A percentile compares a stretch with the other conserved stretches of the same genome.
Conservation (phyloP, 2,113 vertebrate genomes). For the Erythrocebus patas region DNA sequence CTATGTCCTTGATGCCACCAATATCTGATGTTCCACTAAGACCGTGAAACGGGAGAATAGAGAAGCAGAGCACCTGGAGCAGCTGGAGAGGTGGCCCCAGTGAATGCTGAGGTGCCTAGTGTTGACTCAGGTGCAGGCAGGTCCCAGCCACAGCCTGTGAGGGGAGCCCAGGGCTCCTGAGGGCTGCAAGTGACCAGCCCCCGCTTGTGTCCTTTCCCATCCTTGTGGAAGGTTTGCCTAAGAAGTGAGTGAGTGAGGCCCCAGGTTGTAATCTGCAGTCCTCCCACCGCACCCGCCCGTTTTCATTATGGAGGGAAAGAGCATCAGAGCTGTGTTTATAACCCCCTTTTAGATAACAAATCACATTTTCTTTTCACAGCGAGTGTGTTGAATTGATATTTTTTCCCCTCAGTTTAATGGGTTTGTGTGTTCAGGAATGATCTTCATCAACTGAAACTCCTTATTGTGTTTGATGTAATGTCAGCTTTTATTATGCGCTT, state of each 20-base stretch:
- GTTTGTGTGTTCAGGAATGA: slow-evolving; percentile 94
- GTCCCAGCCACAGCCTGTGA: not conserved
- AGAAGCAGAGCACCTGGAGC: not conserved
- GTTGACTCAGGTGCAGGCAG: not conserved
- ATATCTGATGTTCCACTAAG: not conserved
- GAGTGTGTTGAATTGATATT: slow-evolving; percentile 86
- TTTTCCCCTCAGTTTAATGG: slow-evolving; percentile 86
- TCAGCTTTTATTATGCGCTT: slow-evolving; percentile 94
- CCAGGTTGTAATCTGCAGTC: slow-evolving; percentile 85
- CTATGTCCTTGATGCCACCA: not conserved
- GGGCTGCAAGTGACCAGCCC: slow-evolving; percentile 61
- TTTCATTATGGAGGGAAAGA: slow-evolving; percentile 85
- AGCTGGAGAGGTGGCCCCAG: not conserved
- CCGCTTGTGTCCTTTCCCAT: slow-evolving; percentile 76
- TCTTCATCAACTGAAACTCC: slow-evolving; percentile 96
- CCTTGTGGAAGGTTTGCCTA: slow-evolving; percentile 83
- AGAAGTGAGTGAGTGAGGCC: slow-evolving; percentile 81
- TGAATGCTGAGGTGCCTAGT: not conserved
- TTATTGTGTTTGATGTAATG: slow-evolving; percentile 99
- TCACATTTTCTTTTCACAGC: slow-evolving; percentile 86
- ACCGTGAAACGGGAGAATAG: not conserved
- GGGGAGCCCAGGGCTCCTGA: slow-evolving; percentile 50
- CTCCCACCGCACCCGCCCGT: slow-evolving; percentile 80
- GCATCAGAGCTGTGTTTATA: slow-evolving; percentile 85
- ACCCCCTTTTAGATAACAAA: slow-evolving; percentile 87